A percentile compares a stretch with the other conserved stretches of the same genome.
Conservation (phyloP, 2,797 vertebrate genomes). For the Galagoides demidoff region DNA sequence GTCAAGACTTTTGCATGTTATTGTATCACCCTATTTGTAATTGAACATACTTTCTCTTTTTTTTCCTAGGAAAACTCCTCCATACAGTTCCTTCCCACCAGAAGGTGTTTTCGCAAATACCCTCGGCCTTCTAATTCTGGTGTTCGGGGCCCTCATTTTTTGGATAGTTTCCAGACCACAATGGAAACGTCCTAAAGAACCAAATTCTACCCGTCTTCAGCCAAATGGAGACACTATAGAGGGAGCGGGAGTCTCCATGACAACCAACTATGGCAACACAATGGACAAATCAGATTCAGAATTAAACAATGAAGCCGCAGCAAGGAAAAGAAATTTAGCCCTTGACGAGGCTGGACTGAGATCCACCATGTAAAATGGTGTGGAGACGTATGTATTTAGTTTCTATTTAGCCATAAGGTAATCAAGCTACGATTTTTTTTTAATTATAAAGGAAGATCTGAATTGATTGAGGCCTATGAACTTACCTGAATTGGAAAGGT, state of each 20-base stretch:
- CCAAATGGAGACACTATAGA: slow-evolving; percentile 80
- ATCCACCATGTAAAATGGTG: slow-evolving; percentile 86
- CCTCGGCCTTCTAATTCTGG: slow-evolving; percentile 92
- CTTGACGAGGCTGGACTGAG: slow-evolving; percentile 89
- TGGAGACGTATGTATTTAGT: background rate
- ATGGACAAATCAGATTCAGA: slow-evolving; percentile 84
- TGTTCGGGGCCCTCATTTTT: slow-evolving; percentile 92
- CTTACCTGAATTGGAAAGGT: slow-evolving; percentile 25
- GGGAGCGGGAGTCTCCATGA: slow-evolving; percentile 77
- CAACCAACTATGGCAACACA: slow-evolving; percentile 76
- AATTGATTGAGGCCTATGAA: slow-evolving; percentile 21
- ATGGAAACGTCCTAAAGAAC: slow-evolving; percentile 95
- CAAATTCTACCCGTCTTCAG: slow-evolving; percentile 78
- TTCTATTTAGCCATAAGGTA: slow-evolving; percentile 15
- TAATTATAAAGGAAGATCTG: background rate
- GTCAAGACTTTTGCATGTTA: background rate
- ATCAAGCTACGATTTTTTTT: background rate
- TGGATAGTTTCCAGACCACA: slow-evolving; percentile 93
- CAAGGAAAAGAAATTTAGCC: slow-evolving; percentile 90
- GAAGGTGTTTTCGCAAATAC: slow-evolving; percentile 94
- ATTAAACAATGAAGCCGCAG: slow-evolving; percentile 84
- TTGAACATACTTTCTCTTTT: slow-evolving; percentile 41
- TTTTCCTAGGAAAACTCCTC: slow-evolving; percentile 69
- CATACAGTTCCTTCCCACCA: slow-evolving; percentile 91
- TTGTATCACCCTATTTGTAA: slow-evolving; percentile 48